These are phyloP conservation scores for Phymastichus coffea DNA, from an alignment of 1,140 invertebrate species.

Conservation along the genomic window DNA sequence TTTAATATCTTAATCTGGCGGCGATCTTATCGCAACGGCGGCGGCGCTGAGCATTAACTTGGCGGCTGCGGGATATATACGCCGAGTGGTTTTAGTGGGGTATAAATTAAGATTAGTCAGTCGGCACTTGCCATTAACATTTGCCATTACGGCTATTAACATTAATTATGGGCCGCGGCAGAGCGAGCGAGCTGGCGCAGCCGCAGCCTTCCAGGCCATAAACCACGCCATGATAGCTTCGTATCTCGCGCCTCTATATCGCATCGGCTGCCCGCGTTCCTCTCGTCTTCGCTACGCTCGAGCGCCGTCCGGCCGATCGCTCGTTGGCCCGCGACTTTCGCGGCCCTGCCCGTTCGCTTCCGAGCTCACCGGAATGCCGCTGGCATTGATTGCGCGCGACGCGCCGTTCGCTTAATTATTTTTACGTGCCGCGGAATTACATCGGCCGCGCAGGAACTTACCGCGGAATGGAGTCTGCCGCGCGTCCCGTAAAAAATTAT, in stretches of 20 bases:
- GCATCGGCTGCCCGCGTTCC: neutral
- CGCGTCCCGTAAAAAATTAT: no score
- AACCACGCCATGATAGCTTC: conserved; percentile 28
- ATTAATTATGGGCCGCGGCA: conserved; percentile 38
- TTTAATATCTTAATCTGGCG: conserved; percentile 46
- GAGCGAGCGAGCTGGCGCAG: conserved; percentile 13
- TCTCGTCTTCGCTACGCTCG: no score
- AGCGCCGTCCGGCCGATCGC: no score
- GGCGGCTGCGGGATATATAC: conserved; percentile 34
- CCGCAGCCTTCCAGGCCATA: conserved; percentile 35
- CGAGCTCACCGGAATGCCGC: no score
- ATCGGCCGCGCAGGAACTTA: no score
- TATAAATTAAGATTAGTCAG: conserved; percentile 49
- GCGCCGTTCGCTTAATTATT: no score
- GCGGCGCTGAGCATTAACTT: conserved; percentile 8
- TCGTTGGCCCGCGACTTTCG: no score
- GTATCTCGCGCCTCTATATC: conserved; percentile 5
- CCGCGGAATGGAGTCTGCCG: no score
- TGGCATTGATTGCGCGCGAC: no score
- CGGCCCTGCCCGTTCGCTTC: no score
- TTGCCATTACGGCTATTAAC: conserved; percentile 46
- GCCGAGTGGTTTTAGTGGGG: conserved; percentile 40
- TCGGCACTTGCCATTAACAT: conserved; percentile 48
- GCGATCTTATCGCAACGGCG: conserved; percentile 38
- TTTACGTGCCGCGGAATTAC: no score